Evolutionary conservation across 2,797 vertebrate species (phyloP).

Genomic region (Vipera ursinii): DNA sequence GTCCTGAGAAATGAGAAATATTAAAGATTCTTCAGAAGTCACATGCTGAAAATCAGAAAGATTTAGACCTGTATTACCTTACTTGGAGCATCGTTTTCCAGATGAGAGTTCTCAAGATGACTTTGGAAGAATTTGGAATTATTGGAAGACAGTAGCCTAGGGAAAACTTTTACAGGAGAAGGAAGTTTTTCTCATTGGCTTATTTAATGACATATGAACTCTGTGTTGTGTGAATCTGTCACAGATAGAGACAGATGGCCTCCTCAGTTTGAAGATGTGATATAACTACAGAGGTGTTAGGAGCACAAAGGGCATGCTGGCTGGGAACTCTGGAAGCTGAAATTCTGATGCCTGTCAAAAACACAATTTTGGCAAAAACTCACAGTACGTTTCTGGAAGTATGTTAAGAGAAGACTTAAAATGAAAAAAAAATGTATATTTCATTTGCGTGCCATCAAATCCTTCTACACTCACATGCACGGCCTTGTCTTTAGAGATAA

Average conservation of each 20-base stretch:
- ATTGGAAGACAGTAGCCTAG: not conserved
- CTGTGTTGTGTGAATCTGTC: not conserved
- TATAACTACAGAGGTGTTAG: not conserved
- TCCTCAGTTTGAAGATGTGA: not conserved
- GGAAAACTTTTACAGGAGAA: slow-evolving; percentile 57
- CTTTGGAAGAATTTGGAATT: not conserved
- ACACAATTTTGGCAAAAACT: not conserved
- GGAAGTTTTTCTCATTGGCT: slow-evolving; percentile 62
- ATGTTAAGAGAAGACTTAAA: not conserved
- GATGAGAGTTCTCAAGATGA: not conserved
- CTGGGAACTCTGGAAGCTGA: not conserved
- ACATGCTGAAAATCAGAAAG: slow-evolving; percentile 64
- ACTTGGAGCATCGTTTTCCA: not conserved
- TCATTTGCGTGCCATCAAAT: not conserved
- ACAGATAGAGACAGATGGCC: not conserved
- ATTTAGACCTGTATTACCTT: slow-evolving; percentile 7
- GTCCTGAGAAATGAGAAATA: not conserved
- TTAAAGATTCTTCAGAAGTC: slow-evolving; percentile 52
- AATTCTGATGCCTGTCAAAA: not conserved
- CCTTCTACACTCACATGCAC: not conserved
- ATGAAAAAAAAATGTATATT: not conserved
- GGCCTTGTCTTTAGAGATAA: slow-evolving; percentile 32
- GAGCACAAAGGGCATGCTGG: not conserved
- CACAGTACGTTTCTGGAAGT: not conserved
- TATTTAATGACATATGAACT: slow-evolving; percentile 65